Conservation (phyloP, 2,888 invertebrate species). For the Hirtodrosophila duncani region DNA sequence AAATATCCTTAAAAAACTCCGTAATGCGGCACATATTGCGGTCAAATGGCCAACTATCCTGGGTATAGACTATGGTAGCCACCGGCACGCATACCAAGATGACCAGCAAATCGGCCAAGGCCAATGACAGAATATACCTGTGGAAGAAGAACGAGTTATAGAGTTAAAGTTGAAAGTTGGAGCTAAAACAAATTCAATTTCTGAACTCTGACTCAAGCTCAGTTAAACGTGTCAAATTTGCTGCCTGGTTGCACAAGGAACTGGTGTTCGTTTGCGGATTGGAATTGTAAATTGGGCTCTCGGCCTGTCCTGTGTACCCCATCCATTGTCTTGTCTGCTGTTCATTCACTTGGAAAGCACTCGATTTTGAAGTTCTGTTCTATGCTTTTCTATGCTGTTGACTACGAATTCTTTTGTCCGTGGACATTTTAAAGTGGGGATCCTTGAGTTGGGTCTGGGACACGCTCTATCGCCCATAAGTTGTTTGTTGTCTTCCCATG, state of each 20-base stretch:
- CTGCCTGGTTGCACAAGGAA: slow-evolving; percentile 35
- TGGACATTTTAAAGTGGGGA: slow-evolving; percentile 19
- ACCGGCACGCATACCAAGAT: slow-evolving; percentile 91
- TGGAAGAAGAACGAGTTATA: background rate
- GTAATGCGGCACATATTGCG: slow-evolving; percentile 87
- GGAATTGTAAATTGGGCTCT: background rate
- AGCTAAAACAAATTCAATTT: slow-evolving; percentile 2
- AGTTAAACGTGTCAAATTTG: slow-evolving; percentile 47
- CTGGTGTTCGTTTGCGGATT: background rate
- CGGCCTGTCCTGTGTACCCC: background rate
- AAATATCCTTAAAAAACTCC: slow-evolving; percentile 92
- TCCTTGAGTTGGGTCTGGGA: slow-evolving; percentile 1
- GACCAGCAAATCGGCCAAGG: slow-evolving; percentile 89
- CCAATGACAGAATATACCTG: slow-evolving; percentile 88
- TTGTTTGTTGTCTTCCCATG: background rate
- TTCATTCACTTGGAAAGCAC: slow-evolving; percentile 38
- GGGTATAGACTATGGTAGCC: slow-evolving; percentile 90
- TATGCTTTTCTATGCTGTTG: slow-evolving; percentile 5
- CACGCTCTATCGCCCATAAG: slow-evolving; percentile 6
- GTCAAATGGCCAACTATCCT: slow-evolving; percentile 94
- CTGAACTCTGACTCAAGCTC: slow-evolving; percentile 6
- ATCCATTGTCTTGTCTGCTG: slow-evolving; percentile 11
- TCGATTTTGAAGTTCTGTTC: slow-evolving; percentile 21
- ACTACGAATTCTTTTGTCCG: slow-evolving; percentile 20
- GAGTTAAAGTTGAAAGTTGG: slow-evolving; percentile 1